A percentile compares a stretch with the other conserved stretches of the same genome.
Conservation (phyloP, 2,888 invertebrate genomes). For the Cheilosia grossa region DNA sequence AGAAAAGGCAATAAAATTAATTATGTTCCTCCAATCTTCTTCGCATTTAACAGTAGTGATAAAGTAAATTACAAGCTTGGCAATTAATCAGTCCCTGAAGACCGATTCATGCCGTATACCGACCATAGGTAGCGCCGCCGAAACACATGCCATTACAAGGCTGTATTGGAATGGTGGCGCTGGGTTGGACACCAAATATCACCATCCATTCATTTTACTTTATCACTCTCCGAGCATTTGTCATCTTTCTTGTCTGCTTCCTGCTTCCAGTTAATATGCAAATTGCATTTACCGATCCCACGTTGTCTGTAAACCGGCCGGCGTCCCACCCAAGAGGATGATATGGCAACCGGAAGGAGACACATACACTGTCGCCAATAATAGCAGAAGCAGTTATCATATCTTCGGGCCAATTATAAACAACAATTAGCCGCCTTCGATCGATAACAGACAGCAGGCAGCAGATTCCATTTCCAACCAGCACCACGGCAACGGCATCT, state of each 20-base stretch:
- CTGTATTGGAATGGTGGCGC: background rate
- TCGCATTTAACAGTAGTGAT: slow-evolving; percentile 59
- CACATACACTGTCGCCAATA: slow-evolving; percentile 7
- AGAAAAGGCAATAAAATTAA: slow-evolving; percentile 66
- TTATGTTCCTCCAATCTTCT: slow-evolving; percentile 59
- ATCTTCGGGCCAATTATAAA: slow-evolving; percentile 74
- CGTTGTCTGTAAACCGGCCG: slow-evolving; percentile 3
- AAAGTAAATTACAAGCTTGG: slow-evolving; percentile 67
- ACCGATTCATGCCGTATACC: slow-evolving; percentile 3
- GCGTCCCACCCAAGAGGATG: slow-evolving; percentile 25
- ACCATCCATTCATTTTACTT: slow-evolving; percentile 58
- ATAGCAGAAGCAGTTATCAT: slow-evolving; percentile 56
- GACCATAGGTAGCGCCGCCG: too few species aligned
- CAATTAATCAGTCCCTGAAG: slow-evolving; percentile 59
- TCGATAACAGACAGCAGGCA: slow-evolving; percentile 70
- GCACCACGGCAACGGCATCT: background rate
- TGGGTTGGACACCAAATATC: slow-evolving; percentile 34
- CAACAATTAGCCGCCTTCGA: slow-evolving; percentile 72
- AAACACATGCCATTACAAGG: slow-evolving; percentile 19
- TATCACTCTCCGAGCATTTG: slow-evolving; percentile 67
- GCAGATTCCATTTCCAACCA: slow-evolving; percentile 37
- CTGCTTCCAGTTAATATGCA: slow-evolving; percentile 71
- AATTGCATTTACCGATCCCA: slow-evolving; percentile 69
- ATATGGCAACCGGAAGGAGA: slow-evolving; percentile 57
- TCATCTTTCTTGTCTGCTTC: slow-evolving; percentile 61